Conservation (phyloP, 2,888 invertebrate species). For the Heliconius sara region DNA sequence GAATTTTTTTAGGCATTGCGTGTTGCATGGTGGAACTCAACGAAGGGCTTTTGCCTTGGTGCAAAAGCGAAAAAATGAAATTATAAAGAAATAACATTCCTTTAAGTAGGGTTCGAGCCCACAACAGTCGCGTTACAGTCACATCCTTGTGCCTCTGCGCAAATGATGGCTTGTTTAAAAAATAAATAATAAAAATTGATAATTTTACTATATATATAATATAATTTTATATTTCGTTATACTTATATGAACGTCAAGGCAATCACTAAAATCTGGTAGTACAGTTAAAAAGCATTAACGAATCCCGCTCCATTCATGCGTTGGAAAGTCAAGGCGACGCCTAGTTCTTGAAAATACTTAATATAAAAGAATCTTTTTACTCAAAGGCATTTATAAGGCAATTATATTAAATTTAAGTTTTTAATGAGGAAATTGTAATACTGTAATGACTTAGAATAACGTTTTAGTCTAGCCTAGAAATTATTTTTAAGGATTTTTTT, state of each 20-base stretch:
- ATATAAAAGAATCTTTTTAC: neutral
- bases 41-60: no score
- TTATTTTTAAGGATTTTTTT: neutral
- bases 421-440: neutral
- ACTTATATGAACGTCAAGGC: neutral
- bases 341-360: neutral
- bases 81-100: no score
- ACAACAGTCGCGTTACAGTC: no score
- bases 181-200: no score
- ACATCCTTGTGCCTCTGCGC: no score
- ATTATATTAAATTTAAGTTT: neutral
- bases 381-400: neutral
- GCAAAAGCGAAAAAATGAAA: no score
- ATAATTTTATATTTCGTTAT: no score
- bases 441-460: neutral
- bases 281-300: constrained; percentile 7
- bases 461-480: neutral
- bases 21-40: no score
- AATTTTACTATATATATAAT: no score
- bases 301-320: neutral
- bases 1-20: no score
- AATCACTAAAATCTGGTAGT: neutral
- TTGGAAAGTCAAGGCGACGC: constrained; percentile 9
- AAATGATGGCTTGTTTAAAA: no score
- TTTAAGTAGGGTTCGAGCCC: no score